Conservation (phyloP, 2,888 invertebrate genomes). For the Nezara viridula region DNA sequence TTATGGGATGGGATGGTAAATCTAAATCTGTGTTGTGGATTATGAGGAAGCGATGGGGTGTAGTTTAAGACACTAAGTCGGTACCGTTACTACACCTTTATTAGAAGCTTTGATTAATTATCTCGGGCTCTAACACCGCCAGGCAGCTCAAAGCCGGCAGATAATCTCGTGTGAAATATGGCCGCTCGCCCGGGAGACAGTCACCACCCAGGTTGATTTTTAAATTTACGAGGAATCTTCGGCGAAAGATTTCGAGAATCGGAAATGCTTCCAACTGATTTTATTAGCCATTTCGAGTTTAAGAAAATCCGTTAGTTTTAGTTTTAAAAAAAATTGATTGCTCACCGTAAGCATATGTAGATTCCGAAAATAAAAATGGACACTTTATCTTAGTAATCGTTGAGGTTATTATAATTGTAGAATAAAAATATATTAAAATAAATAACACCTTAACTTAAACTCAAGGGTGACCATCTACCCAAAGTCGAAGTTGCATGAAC, state of each 20-base stretch:
- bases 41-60: not conserved
- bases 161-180: slow-evolving; percentile 29
- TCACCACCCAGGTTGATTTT: not conserved
- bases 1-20: not conserved
- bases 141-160: not conserved
- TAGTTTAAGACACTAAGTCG: not conserved
- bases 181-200: not conserved
- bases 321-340: too few relatives aligned
- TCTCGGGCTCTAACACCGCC: not conserved
- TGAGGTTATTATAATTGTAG: too few relatives aligned
- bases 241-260: not conserved
- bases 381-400: too few relatives aligned
- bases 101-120: slow-evolving; percentile 5
- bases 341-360: too few relatives aligned
- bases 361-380: too few relatives aligned
- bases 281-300: too few relatives aligned
- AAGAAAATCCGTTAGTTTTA: too few relatives aligned
- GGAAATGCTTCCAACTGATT: too few relatives aligned
- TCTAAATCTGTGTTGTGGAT: not conserved
- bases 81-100: slow-evolving; percentile 21
- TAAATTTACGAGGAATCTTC: not conserved
- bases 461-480: too few relatives aligned
- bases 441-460: too few relatives aligned
- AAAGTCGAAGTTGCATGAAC: too few relatives aligned
- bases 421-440: too few relatives aligned